Conservation (phyloP, 2,888 invertebrate genomes). For the Seladonia tumulorum region DNA sequence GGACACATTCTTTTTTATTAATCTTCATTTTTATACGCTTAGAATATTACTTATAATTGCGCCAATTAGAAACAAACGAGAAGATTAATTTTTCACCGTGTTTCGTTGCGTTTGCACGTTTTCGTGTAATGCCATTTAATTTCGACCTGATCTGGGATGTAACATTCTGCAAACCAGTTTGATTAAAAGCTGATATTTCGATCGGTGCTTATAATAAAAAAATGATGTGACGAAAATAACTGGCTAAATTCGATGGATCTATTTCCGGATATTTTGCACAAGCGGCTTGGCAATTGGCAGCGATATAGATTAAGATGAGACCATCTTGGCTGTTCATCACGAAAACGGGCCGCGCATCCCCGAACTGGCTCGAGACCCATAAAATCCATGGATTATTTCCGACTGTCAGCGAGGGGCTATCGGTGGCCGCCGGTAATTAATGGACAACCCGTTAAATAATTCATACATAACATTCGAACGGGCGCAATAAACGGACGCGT, state of each 20-base stretch:
- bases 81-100: neutral
- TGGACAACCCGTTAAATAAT: conserved; percentile 63
- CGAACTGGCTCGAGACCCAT: conserved; percentile 40
- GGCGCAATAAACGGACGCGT: conserved; percentile 50
- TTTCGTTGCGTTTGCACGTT: neutral
- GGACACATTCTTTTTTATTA: neutral
- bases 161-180: neutral
- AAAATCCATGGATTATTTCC: conserved; percentile 60
- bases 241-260: neutral
- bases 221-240: neutral
- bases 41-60: neutral
- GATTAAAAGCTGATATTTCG: neutral
- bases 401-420: conserved; percentile 57
- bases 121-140: neutral
- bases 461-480: conserved; percentile 56
- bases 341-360: conserved; percentile 10
- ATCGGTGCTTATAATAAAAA: neutral
- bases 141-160: neutral
- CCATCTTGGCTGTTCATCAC: neutral
- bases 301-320: neutral
- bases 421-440: conserved; percentile 54
- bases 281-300: no score
- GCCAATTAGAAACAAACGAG: neutral
- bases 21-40: neutral
- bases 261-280: neutral